These are phyloP conservation scores for Spatulosminthurus flaviceps DNA, from an alignment of 2,888 invertebrate species.

Conservation along the genomic window DNA sequence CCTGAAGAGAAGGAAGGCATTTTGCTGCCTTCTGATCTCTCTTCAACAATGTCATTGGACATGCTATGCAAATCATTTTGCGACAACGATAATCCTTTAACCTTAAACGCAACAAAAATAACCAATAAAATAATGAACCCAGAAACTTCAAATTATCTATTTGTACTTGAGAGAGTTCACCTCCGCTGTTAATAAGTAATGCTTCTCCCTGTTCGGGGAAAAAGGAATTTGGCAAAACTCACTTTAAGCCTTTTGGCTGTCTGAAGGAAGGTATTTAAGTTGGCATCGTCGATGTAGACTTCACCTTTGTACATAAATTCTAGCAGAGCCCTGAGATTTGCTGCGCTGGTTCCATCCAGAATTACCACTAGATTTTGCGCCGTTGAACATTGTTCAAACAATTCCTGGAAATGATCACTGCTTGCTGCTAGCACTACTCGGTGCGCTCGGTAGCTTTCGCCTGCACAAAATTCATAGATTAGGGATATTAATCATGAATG, in stretches of 20 bases:
- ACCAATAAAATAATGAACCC: constrained; percentile 49
- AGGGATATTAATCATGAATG: constrained; percentile 30
- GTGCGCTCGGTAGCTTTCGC: constrained; percentile 90
- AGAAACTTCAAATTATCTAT: background rate
- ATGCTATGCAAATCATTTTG: constrained; percentile 64
- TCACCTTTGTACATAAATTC: constrained; percentile 96
- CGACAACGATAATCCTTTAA: constrained; percentile 75
- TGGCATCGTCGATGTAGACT: constrained; percentile 91
- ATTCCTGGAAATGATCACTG: constrained; percentile 90
- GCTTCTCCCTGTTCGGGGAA: background rate
- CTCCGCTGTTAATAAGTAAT: background rate
- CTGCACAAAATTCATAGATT: constrained; percentile 68
- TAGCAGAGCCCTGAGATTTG: constrained; percentile 86
- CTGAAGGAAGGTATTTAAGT: constrained; percentile 88
- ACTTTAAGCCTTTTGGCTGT: constrained; percentile 71
- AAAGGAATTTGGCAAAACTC: constrained; percentile 6
- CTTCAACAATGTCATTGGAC: constrained; percentile 63
- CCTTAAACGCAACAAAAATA: constrained; percentile 67
- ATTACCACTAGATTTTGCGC: constrained; percentile 80
- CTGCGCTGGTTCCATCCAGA: constrained; percentile 86
- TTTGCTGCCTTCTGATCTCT: constrained; percentile 57
- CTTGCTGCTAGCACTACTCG: constrained; percentile 90
- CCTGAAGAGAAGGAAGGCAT: constrained; percentile 54
- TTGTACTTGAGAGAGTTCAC: no score
- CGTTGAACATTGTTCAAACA: constrained; percentile 87